Conservation (phyloP, 2,888 invertebrate species). For the Coelogynopora nodosa region DNA sequence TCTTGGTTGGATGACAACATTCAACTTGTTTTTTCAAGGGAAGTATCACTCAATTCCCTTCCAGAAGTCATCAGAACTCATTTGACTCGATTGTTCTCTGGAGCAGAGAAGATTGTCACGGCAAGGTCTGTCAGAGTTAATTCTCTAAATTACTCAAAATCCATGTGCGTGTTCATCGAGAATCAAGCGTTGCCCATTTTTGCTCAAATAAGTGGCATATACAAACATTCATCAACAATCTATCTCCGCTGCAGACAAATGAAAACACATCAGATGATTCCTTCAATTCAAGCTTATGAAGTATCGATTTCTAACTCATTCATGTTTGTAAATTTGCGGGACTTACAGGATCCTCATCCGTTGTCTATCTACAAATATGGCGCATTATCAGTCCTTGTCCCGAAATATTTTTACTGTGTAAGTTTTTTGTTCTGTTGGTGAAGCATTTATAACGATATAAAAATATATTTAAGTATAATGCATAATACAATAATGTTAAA, state of each 20-base stretch:
- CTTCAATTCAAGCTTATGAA: neutral
- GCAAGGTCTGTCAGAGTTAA: neutral
- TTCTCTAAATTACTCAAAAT: neutral
- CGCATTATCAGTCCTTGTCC: neutral
- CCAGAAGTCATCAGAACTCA: neutral
- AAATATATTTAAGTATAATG: too few relatives aligned
- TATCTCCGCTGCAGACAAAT: neutral
- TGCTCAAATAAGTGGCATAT: neutral
- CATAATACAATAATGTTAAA: too few relatives aligned
- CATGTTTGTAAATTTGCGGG: neutral
- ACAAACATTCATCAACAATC: neutral
- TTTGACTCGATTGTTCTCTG: neutral
- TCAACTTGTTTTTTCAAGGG: too few relatives aligned
- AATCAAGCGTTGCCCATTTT: neutral
- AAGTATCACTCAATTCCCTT: neutral
- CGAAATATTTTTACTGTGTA: neutral
- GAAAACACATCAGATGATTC: neutral
- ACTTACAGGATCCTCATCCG: neutral
- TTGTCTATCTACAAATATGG: neutral
- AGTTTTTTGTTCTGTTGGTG: too few relatives aligned
- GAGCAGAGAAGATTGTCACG: neutral
- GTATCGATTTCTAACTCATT: neutral
- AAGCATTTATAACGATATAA: too few relatives aligned
- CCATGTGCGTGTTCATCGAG: neutral
- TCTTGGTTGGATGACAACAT: too few relatives aligned